phyloP scores from a whole-genome alignment of 2,113 vertebrate genomes.

The Speoplatyrhinus poulsoni region DNA sequence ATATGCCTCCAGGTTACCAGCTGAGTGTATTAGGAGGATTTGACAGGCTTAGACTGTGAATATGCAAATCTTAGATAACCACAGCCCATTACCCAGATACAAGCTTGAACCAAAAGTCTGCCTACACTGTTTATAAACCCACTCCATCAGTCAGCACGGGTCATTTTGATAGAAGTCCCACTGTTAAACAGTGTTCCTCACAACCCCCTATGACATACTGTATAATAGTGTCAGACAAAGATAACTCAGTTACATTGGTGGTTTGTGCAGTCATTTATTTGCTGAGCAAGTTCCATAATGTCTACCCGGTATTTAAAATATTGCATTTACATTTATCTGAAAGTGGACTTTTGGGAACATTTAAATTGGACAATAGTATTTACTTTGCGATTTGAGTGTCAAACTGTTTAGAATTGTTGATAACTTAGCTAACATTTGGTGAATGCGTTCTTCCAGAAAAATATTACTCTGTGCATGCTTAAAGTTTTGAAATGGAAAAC shows the following conservation, averaged over 20 bases:
- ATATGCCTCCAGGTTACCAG: conserved; percentile 27
- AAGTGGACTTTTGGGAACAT: too few relatives aligned
- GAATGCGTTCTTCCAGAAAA: too few relatives aligned
- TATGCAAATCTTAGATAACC: conserved; percentile 61
- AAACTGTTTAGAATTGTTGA: too few relatives aligned
- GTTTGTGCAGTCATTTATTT: too few relatives aligned
- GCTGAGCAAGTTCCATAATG: too few relatives aligned
- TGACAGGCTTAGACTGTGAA: conserved; percentile 48
- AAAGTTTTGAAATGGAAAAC: too few relatives aligned
- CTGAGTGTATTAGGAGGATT: conserved; percentile 54
- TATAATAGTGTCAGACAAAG: conserved; percentile 6
- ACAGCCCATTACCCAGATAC: conserved; percentile 70
- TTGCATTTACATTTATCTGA: too few relatives aligned
- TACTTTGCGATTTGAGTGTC: too few relatives aligned
- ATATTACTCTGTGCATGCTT: too few relatives aligned
- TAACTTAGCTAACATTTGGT: too few relatives aligned
- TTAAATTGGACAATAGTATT: too few relatives aligned
- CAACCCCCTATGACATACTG: background rate
- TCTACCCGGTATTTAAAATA: too few relatives aligned
- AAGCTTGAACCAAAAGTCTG: conserved; percentile 33
- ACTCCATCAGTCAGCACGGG: conserved; percentile 47
- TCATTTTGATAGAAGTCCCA: conserved; percentile 48
- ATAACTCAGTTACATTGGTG: conserved; percentile 2
- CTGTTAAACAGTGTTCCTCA: conserved; percentile 25
- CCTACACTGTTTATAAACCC: conserved; percentile 63